Base-by-base conservation (phyloP, 2,113 vertebrate genomes). In the Zingel zingel region DNA sequence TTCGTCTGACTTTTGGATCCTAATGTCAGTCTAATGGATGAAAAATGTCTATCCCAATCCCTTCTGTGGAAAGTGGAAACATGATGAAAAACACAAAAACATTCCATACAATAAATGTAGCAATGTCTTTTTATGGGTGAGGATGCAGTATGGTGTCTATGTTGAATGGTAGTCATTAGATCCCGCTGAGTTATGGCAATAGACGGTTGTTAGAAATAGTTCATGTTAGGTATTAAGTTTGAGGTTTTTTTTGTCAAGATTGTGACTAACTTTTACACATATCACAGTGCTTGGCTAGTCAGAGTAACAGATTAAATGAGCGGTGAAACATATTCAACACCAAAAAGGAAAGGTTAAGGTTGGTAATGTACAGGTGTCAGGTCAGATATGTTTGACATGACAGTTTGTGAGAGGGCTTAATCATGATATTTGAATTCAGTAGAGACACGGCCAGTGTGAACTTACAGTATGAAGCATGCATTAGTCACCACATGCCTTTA, bases 51-150 rank as follows among this genome's bases (percentile, higher is more conserved):
- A 74, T 84, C 77, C 27, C 77, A 74, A 43, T 76, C 71, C 59
- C 66, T n/a, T 79, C 25, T 83, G 81, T 81, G 72, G 58, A 92
- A 86, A 88, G 82, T 90, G 81, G 45, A 90, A 81, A 87, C 45
- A 84, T 73, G 56, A 85, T 91, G 82, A 90, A 80, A 78, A 78
- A 77, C 61, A 84, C n/a, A 87, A 82, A 51, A 86, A 81, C 62
- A 87, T 77, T 71, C 54, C 76, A 82, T 77, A 87, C 39, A 61
- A 59, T 14, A 65, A 59, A 79, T 82, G 67, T 71, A 70, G 81
- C 33, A 65, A 74, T 86, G 83, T 79, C 13, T 87, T 87, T 80
- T 62, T 14, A 84, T 57, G 57, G 68, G 54, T 77, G 67, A 85
- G 51, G 71, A 75, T 84, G 80, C 61, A 74, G 66, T 72, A 75